Conservation (phyloP, 2,113 vertebrate species). For the Leucopsar rothschildi region DNA sequence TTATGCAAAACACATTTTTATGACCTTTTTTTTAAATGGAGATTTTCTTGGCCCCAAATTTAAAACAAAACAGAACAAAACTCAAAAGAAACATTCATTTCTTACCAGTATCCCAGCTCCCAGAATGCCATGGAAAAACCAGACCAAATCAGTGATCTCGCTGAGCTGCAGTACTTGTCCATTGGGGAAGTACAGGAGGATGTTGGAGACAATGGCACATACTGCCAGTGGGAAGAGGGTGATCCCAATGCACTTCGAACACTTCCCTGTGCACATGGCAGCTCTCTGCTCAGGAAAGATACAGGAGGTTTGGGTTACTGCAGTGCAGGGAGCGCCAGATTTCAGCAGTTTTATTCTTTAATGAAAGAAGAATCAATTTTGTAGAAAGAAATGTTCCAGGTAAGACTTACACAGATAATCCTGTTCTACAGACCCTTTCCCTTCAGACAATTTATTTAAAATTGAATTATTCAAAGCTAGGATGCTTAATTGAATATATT, state of each 20-base stretch:
- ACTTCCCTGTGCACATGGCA: slow-evolving; percentile 59
- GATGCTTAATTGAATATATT: not conserved
- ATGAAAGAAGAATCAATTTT: not conserved
- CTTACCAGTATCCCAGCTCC: slow-evolving; percentile 76
- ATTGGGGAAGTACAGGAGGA: slow-evolving; percentile 71
- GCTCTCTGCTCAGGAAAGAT: not conserved
- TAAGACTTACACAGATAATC: not conserved
- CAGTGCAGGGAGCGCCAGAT: fast-evolving
- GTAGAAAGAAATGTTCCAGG: not conserved
- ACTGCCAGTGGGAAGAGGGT: slow-evolving; percentile 59
- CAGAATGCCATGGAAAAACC: slow-evolving; percentile 73
- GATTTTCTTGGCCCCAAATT: not conserved
- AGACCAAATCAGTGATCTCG: slow-evolving; percentile 68
- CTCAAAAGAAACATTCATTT: not conserved
- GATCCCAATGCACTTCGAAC: slow-evolving; percentile 47
- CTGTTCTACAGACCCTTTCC: not conserved
- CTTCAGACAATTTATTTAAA: not conserved
- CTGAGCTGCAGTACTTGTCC: slow-evolving; percentile 55
- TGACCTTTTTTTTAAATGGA: not conserved
- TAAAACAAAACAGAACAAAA: not conserved
- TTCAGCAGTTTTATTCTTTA: not conserved
- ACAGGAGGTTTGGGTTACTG: not conserved
- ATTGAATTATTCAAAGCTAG: not conserved
- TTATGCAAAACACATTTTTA: not conserved
- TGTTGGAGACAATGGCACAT: slow-evolving; percentile 65